These are phyloP conservation scores for Drosophila mettleri DNA, from an alignment of 2,888 invertebrate genomes.

Conservation along the genomic window DNA sequence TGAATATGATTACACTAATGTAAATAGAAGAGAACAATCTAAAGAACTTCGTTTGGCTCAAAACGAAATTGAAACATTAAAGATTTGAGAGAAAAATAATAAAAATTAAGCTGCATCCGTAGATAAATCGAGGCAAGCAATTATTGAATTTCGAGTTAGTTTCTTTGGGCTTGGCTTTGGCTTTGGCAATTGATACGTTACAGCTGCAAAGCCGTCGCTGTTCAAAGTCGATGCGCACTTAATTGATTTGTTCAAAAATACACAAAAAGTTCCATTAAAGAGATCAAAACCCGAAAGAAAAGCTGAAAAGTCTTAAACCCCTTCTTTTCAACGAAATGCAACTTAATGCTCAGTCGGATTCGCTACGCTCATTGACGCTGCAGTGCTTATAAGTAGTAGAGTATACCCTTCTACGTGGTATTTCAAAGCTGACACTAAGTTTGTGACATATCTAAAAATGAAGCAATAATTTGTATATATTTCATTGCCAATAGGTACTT, in stretches of 20 bases:
- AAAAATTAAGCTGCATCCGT: neutral
- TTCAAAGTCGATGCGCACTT: conserved; percentile 13
- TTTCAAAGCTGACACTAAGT: neutral
- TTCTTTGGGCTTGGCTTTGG: conserved; percentile 19
- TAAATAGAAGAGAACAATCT: neutral
- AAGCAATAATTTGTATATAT: neutral
- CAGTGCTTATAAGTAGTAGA: conserved; percentile 33
- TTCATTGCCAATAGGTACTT: neutral
- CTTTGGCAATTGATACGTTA: conserved; percentile 67
- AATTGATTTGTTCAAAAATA: conserved; percentile 20
- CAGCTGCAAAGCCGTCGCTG: conserved; percentile 33
- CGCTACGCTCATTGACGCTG: conserved; percentile 63
- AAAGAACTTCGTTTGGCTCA: neutral
- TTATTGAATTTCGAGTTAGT: conserved; percentile 5
- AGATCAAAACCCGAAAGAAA: conserved; percentile 26
- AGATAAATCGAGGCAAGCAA: neutral
- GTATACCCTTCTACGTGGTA: neutral
- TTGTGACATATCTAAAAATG: neutral
- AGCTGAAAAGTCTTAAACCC: conserved; percentile 30
- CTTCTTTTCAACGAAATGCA: conserved; percentile 53
- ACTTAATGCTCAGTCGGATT: conserved; percentile 69
- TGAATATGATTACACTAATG: neutral
- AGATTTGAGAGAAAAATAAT: neutral
- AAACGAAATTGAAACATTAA: neutral
- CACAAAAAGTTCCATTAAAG: conserved; percentile 55